A percentile compares a stretch with the other conserved stretches of the same genome.
phyloP scores from a whole-genome alignment of 2,888 invertebrate species.

The Pseudococcus jackbeardsleyi region DNA sequence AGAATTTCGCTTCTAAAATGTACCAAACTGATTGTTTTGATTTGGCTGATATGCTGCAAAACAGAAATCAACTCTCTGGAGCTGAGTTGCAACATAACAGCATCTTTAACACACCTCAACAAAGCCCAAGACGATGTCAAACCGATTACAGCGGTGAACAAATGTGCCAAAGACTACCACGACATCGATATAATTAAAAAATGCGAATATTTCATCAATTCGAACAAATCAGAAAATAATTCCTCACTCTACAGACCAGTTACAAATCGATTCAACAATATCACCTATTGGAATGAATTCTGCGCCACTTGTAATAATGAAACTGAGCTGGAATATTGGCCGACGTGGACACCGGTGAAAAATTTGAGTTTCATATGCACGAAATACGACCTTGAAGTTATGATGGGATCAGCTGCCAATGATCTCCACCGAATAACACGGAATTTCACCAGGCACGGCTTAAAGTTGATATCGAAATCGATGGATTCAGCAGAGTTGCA shows the following conservation, averaged over 20 bases:
- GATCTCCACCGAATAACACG: not conserved
- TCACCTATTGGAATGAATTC: not conserved
- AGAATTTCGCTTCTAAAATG: not conserved
- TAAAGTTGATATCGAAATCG: not conserved
- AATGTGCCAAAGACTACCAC: not conserved
- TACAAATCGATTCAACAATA: not conserved
- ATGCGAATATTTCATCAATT: not conserved
- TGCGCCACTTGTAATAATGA: not conserved
- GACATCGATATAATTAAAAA: not conserved
- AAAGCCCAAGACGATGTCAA: not conserved
- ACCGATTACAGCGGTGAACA: not conserved
- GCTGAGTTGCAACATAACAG: not conserved
- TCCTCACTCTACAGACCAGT: not conserved
- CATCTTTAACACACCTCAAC: not conserved
- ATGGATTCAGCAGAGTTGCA: not conserved
- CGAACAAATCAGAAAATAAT: not conserved
- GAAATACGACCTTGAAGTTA: not conserved
- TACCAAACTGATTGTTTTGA: not conserved
- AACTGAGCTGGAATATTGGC: not conserved
- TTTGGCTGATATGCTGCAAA: not conserved
- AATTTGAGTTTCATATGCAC: not conserved
- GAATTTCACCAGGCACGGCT: not conserved
- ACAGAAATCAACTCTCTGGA: not conserved
- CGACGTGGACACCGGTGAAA: not conserved
- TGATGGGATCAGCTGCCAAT: not conserved